These are phyloP conservation scores for Dynastes hyllus DNA, from an alignment of 2,888 invertebrate genomes.

Conservation along the genomic window DNA sequence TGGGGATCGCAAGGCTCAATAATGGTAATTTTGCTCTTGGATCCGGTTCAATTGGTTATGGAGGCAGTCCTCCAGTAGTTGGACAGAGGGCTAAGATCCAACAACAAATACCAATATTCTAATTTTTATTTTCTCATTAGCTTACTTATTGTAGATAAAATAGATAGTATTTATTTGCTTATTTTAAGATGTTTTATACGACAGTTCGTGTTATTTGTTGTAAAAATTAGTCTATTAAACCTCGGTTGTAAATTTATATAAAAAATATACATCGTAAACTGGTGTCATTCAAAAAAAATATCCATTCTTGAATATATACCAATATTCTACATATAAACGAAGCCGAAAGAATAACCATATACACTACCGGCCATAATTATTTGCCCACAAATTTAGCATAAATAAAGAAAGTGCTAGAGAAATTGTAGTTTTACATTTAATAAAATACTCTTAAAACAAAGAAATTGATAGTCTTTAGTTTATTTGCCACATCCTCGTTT, in stretches of 20 bases:
- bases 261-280: slow-evolving; percentile 19
- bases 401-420: no score
- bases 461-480: no score
- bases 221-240: slow-evolving; percentile 31
- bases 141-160: no score
- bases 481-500: no score
- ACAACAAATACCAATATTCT: slow-evolving; percentile 34
- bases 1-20: slow-evolving; percentile 66
- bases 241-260: slow-evolving; percentile 34
- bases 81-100: slow-evolving; percentile 18
- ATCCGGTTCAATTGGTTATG: slow-evolving; percentile 68
- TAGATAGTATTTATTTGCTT: slow-evolving; percentile 24
- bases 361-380: no score
- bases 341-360: no score
- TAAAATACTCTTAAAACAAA: no score
- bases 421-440: no score
- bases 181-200: slow-evolving; percentile 18
- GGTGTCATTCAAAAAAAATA: no score
- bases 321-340: no score
- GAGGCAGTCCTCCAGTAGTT: slow-evolving; percentile 43
- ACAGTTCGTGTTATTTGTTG: slow-evolving; percentile 15
- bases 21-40: slow-evolving; percentile 68
- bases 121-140: not conserved
- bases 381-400: no score
- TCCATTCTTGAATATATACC: no score